Conservation (phyloP, 2,113 vertebrate genomes). For the Peromyscus maniculatus region DNA sequence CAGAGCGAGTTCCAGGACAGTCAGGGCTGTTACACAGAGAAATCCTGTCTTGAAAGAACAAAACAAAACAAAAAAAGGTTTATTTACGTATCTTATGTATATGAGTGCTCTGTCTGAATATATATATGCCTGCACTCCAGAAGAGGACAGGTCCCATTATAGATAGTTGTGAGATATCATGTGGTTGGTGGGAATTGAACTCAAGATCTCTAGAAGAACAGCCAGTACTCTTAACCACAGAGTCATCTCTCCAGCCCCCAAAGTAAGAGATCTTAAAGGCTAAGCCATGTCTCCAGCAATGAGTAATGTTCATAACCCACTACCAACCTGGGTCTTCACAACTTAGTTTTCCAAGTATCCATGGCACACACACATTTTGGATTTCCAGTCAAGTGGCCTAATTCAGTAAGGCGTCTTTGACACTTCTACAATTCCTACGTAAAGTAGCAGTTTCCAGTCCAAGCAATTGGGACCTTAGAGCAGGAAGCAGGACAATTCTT, state of each 20-base stretch:
- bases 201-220: neutral
- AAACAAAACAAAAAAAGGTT: too few species aligned
- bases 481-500: slow-evolving; percentile 71
- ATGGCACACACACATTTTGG: neutral
- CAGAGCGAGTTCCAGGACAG: too few species aligned
- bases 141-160: neutral
- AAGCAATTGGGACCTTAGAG: neutral
- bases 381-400: neutral
- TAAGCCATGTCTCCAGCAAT: neutral
- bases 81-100: neutral
- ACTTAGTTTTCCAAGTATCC: slow-evolving; percentile 4
- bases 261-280: neutral
- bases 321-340: neutral
- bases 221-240: neutral
- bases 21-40: too few species aligned
- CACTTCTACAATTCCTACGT: neutral
- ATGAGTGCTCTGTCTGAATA: neutral
- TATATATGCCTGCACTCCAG: neutral
- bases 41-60: too few species aligned
- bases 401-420: neutral
- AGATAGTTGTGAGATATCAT: neutral
- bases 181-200: neutral
- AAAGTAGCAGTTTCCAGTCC: neutral
- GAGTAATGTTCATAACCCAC: neutral
- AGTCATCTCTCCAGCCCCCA: neutral